A percentile compares a stretch with the other conserved stretches of the same genome.
phyloP scores from a whole-genome alignment of 2,113 vertebrate genomes.

The Coturnix japonica region DNA sequence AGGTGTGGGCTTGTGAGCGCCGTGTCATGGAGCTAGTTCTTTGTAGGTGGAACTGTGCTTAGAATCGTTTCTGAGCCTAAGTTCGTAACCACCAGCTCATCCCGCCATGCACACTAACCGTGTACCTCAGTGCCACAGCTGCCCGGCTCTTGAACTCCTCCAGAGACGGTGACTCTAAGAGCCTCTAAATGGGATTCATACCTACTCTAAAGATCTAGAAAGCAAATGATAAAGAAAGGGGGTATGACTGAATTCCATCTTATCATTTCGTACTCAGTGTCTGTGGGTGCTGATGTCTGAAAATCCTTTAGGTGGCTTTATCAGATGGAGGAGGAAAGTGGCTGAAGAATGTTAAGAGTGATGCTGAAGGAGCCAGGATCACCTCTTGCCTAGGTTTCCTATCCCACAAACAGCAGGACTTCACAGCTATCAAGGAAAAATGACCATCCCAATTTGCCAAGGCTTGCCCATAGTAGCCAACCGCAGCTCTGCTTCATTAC shows the following conservation, averaged over 20 bases:
- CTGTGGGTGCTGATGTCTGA: not conserved
- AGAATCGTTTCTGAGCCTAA: too few species aligned
- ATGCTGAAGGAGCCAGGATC: not conserved
- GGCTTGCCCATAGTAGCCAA: fast-evolving
- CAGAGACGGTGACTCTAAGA: not conserved
- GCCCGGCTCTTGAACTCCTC: not conserved
- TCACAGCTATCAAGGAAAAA: not conserved
- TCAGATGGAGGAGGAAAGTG: not conserved
- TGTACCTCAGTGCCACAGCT: too few species aligned
- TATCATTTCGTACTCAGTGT: not conserved
- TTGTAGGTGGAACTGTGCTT: fast-evolving
- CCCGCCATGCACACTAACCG: too few species aligned
- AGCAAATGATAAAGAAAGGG: not conserved
- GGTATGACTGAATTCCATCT: not conserved
- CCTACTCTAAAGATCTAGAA: not conserved
- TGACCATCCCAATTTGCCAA: fast-evolving
- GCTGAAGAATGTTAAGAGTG: not conserved
- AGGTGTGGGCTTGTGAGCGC: fast-evolving
- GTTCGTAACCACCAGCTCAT: not conserved
- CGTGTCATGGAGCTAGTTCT: fast-evolving
- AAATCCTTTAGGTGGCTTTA: not conserved
- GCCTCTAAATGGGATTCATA: not conserved
- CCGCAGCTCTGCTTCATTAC: not conserved
- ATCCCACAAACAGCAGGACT: fast-evolving
- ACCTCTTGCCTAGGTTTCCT: not conserved